Conservation (phyloP, 2,888 invertebrate genomes). For the Conus canariensis region DNA sequence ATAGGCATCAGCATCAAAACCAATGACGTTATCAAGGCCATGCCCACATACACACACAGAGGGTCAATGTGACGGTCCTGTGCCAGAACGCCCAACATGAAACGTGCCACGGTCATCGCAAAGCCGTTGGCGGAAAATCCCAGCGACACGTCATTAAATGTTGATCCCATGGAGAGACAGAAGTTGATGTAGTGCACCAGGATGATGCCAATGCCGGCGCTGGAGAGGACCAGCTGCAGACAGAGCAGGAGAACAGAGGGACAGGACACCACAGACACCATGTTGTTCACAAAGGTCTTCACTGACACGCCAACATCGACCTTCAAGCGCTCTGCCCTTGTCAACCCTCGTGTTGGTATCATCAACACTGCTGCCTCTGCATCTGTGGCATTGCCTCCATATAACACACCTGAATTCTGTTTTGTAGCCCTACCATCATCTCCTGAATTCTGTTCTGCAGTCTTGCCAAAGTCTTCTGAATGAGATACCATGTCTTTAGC, state of each 20-base stretch:
- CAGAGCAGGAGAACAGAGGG: not conserved
- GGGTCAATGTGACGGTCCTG: conserved; percentile 36
- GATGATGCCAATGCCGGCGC: conserved; percentile 27
- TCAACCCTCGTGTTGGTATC: too few relatives aligned
- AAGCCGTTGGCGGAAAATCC: conserved; percentile 38
- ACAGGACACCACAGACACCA: not conserved
- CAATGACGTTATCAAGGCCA: conserved; percentile 18
- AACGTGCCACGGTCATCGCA: conserved; percentile 26
- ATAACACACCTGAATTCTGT: too few relatives aligned
- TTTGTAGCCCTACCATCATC: too few relatives aligned
- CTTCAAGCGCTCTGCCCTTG: too few relatives aligned
- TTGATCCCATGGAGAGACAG: not conserved
- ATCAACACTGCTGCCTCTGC: too few relatives aligned
- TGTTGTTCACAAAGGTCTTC: not conserved
- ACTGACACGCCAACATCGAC: not conserved
- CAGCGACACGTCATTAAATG: conserved; percentile 22
- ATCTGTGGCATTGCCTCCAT: too few relatives aligned
- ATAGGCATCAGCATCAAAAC: conserved; percentile 38
- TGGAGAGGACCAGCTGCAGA: not conserved
- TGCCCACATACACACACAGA: conserved; percentile 33
- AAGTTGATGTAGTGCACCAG: conserved; percentile 21
- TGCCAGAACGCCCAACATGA: conserved; percentile 37
- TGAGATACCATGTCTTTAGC: too few relatives aligned
- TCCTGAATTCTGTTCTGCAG: too few relatives aligned
- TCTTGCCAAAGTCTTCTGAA: too few relatives aligned